These are phyloP conservation scores for Rhopalosiphum maidis DNA, from an alignment of 1,140 invertebrate genomes.

Conservation along the genomic window DNA sequence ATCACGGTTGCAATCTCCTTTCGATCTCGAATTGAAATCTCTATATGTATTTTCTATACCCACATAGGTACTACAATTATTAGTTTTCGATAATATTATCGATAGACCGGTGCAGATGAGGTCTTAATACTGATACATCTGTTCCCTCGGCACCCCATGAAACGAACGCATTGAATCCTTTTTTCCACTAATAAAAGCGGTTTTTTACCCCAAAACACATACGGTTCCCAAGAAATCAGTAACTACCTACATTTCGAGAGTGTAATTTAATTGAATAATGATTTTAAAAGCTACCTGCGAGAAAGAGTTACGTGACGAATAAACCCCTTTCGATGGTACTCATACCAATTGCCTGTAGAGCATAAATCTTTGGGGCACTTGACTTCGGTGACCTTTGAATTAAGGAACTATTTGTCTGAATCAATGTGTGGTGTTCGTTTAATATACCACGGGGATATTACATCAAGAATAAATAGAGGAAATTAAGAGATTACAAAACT, in stretches of 20 bases:
- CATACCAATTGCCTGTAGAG: background rate
- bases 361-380: slow-evolving; percentile 33
- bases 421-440: background rate
- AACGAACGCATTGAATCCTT: background rate
- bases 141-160: background rate
- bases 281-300: background rate
- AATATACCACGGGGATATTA: background rate
- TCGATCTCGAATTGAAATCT: slow-evolving; percentile 5
- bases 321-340: slow-evolving; percentile 25
- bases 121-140: slow-evolving; percentile 26
- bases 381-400: slow-evolving; percentile 48
- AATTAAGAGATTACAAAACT: slow-evolving; percentile 29
- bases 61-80: background rate
- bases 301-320: slow-evolving; percentile 24
- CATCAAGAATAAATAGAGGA: background rate
- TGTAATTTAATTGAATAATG: background rate
- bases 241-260: background rate
- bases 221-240: slow-evolving; percentile 38
- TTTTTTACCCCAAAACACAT: slow-evolving; percentile 38
- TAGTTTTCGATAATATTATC: slow-evolving; percentile 25
- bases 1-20: slow-evolving; percentile 10
- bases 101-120: background rate
- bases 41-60: background rate
- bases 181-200: slow-evolving; percentile 19
- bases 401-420: slow-evolving; percentile 6